Conservation (phyloP, 2,888 invertebrate species). For the Steinernema carpocapsae region DNA sequence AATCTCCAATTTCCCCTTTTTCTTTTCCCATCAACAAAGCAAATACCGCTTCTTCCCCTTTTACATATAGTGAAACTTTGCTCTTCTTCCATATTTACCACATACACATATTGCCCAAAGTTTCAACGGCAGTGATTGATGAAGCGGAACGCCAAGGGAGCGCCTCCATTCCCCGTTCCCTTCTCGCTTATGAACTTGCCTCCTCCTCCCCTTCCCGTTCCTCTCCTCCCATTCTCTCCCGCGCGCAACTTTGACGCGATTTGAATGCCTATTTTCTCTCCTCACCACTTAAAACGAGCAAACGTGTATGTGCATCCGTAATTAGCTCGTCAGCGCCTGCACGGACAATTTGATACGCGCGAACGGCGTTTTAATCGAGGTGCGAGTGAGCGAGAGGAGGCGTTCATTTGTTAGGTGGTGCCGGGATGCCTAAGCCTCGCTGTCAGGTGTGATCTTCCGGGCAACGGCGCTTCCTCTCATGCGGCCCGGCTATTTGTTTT, state of each 20-base stretch:
- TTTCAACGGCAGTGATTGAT: constrained; percentile 25
- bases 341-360: constrained; percentile 19
- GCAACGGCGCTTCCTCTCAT: too few species aligned
- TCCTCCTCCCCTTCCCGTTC: not conserved
- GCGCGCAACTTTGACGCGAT: too few species aligned
- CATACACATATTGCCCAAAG: not conserved
- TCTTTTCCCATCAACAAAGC: too few species aligned
- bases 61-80: too few species aligned
- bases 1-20: not conserved
- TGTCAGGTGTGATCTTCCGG: not conserved
- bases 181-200: constrained; percentile 4
- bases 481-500: not conserved
- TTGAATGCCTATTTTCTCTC: too few species aligned
- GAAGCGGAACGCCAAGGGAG: not conserved
- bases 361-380: not conserved
- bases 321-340: not conserved
- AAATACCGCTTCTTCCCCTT: too few species aligned
- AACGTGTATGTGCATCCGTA: not conserved
- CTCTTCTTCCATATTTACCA: too few species aligned
- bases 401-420: not conserved
- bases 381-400: not conserved
- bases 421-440: not conserved
- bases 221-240: not conserved
- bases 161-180: not conserved
- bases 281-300: not conserved